Evolutionary conservation across 2,113 vertebrate genomes (phyloP).

Genomic region (Mus pahari): DNA sequence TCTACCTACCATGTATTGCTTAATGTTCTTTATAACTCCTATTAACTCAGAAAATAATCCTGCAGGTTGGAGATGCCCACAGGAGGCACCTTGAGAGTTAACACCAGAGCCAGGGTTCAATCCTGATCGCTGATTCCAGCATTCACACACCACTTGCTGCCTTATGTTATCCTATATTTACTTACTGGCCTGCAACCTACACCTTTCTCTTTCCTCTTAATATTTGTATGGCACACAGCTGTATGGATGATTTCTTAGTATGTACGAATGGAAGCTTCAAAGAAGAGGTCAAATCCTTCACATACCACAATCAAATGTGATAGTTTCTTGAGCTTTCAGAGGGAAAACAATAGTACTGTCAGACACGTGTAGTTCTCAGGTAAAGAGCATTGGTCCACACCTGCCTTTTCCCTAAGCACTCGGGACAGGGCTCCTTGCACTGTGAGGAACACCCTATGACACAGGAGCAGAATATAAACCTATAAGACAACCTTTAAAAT

Average conservation of each 20-base stretch:
- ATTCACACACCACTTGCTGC: neutral
- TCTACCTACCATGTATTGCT: neutral
- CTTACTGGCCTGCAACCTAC: neutral
- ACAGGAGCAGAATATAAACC: neutral
- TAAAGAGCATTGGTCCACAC: neutral
- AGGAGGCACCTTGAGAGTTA: neutral
- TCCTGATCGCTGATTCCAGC: neutral
- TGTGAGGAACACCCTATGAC: neutral
- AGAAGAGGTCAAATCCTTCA: neutral
- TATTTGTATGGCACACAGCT: neutral
- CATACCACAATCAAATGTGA: constrained; percentile 1
- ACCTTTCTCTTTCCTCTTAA: constrained; percentile 24
- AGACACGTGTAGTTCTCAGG: neutral
- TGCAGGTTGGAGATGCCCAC: neutral
- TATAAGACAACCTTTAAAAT: neutral
- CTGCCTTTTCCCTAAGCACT: neutral
- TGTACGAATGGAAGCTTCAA: neutral
- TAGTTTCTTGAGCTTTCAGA: neutral
- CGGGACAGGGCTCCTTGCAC: neutral
- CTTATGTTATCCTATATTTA: neutral
- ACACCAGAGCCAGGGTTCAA: neutral
- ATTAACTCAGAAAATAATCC: neutral
- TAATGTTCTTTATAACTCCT: neutral
- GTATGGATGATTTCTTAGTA: neutral
- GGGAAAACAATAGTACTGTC: neutral